Percentiles rank a stretch among this genome's conserved stretches.
These are phyloP conservation scores for Pantala flavescens DNA, from an alignment of 1,140 invertebrate species.

Conservation along the genomic window DNA sequence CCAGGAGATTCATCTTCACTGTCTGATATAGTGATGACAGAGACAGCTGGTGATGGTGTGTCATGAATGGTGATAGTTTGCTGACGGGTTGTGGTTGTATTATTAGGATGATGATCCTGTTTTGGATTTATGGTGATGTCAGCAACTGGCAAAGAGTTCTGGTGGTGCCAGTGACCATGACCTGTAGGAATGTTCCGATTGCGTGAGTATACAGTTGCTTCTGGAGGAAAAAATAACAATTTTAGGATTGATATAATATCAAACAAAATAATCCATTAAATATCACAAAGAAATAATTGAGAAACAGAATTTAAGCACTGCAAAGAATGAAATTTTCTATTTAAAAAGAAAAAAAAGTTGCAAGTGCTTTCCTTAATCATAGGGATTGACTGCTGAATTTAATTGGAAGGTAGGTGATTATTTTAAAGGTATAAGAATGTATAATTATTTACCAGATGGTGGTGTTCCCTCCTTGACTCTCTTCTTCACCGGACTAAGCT, in stretches of 20 bases:
- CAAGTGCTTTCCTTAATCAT: too few species aligned
- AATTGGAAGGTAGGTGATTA: too few species aligned
- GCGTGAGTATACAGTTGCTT: background rate
- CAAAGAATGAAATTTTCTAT: too few species aligned
- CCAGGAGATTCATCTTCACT: slow-evolving; percentile 74
- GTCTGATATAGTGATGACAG: slow-evolving; percentile 93
- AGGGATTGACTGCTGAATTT: too few species aligned
- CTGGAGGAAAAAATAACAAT: background rate
- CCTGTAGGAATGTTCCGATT: background rate
- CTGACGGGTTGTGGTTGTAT: slow-evolving; percentile 33
- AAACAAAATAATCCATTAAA: too few species aligned
- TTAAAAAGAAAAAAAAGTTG: too few species aligned
- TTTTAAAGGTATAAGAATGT: too few species aligned
- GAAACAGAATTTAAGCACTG: too few species aligned
- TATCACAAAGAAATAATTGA: too few species aligned
- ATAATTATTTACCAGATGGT: slow-evolving; percentile 44
- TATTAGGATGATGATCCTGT: background rate
- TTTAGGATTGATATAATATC: background rate
- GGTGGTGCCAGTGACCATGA: slow-evolving; percentile 15
- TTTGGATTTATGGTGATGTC: slow-evolving; percentile 38
- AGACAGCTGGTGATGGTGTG: slow-evolving; percentile 87
- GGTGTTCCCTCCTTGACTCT: slow-evolving; percentile 94
- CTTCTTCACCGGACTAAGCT: slow-evolving; percentile 93
- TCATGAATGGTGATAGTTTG: slow-evolving; percentile 81
- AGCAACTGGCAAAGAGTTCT: slow-evolving; percentile 34